Evolutionary conservation across 1,140 invertebrate species (phyloP), one percentile per base, ranked within the genome.

Genomic region (Megathymus violae): DNA sequence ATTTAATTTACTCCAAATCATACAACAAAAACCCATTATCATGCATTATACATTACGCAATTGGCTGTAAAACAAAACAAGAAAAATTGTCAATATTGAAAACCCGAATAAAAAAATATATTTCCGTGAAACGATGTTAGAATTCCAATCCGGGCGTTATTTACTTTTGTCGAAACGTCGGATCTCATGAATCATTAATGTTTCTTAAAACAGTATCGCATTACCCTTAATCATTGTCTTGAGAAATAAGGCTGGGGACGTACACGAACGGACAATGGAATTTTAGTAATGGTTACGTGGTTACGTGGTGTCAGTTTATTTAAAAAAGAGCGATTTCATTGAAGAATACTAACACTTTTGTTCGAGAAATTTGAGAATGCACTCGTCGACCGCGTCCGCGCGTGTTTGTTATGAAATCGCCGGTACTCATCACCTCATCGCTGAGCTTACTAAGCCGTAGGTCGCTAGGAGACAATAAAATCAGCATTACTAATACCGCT

Each of bases 141-240:
- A 67, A 67, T 46, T 63, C 61, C 38, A 59, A 65, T 69, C 22
- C 62, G 67, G 63, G 59, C 62, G 25, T 69, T 63, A 74, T 70
- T 78, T 73, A 71, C 62, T 76, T 71, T 64, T 69, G 64, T 64
- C 54, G 74, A 62, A 76, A 76, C 74, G 73, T 69, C 52, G 66
- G 69, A 76, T 82, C 78, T 64, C 76, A 84, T 86, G 85, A 88
- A 71, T 89, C 82, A 90, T 80, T 79, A 60, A 58, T 82, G 78
- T 86, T 81, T 86, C 88, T 85, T 86, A 88, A 89, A 81, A 88
- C 79, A 82, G 67, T 78, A 76, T 89, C 86, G 67, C 67, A 72
- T 88, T 84, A 80, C 85, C 70, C 69, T 78, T 77, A 80, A 78
- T 81, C 77, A 75, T 82, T 84, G 85, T 82, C 76, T 85, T 82